Evolutionary conservation across 2,113 vertebrate genomes (phyloP).

Genomic region (Oncorhynchus kisutch): DNA sequence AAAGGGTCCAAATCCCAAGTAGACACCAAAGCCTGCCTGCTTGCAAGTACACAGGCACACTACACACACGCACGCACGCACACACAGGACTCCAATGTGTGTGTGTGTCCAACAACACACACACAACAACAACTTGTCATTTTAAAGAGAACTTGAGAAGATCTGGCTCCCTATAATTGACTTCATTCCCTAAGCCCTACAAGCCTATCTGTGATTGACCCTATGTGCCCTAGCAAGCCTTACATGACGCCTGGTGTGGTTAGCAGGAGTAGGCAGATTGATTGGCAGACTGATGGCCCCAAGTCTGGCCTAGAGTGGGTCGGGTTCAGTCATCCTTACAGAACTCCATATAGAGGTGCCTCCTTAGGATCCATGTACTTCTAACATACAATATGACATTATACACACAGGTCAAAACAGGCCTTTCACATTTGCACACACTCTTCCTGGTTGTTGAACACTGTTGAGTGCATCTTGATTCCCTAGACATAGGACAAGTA

Average conservation of each 20-base stretch:
- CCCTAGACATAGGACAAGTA: slow-evolving; percentile 34
- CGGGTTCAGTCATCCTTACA: neutral
- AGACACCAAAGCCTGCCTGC: no score
- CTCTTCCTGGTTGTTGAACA: slow-evolving; percentile 9
- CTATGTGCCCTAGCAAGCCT: no score
- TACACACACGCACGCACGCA: no score
- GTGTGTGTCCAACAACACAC: no score
- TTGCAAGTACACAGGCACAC: neutral
- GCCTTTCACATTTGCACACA: neutral
- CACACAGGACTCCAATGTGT: no score
- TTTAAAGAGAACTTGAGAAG: no score
- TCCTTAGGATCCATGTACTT: neutral
- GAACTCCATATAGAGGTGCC: neutral
- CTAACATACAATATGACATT: neutral
- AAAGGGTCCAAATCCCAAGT: no score
- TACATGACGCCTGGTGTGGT: neutral
- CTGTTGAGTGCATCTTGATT: slow-evolving; percentile 24
- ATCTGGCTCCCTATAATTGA: no score
- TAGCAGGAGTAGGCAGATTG: slow-evolving; percentile 20
- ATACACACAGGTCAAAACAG: neutral
- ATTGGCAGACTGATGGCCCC: slow-evolving; percentile 39
- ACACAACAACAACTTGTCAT: no score
- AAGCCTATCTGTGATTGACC: no score
- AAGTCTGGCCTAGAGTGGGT: slow-evolving; percentile 20
- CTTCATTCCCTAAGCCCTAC: no score